Conservation (phyloP, 2,113 vertebrate genomes). For the Rallus limicola region DNA sequence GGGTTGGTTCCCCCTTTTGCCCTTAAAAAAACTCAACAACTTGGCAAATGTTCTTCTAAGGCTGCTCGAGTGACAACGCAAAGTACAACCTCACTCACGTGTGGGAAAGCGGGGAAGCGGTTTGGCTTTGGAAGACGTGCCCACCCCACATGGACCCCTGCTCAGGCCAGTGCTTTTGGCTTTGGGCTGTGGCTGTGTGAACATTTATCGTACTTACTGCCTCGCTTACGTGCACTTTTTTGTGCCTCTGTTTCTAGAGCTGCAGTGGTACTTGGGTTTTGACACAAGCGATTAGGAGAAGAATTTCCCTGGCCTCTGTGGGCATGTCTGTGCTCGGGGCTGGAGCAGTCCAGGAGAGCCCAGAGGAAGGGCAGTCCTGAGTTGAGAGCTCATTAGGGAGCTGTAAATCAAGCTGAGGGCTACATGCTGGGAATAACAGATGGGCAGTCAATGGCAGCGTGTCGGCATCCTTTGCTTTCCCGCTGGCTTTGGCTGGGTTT, state of each 20-base stretch:
- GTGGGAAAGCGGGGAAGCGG: background rate
- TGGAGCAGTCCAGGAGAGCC: background rate
- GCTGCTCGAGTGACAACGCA: background rate
- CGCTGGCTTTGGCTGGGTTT: background rate
- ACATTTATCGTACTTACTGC: background rate
- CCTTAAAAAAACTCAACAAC: background rate
- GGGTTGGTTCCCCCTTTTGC: background rate
- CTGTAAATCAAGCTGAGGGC: background rate
- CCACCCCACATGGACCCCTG: fast-evolving
- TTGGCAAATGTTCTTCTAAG: background rate
- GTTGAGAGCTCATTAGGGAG: background rate
- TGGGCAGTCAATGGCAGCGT: background rate
- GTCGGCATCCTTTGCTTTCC: background rate
- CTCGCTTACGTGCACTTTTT: background rate
- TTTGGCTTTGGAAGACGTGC: background rate
- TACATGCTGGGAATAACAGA: background rate
- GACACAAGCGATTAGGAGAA: background rate
- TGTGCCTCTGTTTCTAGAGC: background rate
- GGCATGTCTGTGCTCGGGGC: fast-evolving
- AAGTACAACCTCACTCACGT: background rate
- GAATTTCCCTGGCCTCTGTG: background rate
- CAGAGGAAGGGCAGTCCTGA: background rate
- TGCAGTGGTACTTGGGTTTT: background rate
- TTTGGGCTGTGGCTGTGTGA: no score
- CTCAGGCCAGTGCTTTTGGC: background rate